A percentile compares a stretch with the other conserved stretches of the same genome.
Evolutionary conservation across 2,797 vertebrate species (phyloP).

Genomic region (Oreochromis grahami): DNA sequence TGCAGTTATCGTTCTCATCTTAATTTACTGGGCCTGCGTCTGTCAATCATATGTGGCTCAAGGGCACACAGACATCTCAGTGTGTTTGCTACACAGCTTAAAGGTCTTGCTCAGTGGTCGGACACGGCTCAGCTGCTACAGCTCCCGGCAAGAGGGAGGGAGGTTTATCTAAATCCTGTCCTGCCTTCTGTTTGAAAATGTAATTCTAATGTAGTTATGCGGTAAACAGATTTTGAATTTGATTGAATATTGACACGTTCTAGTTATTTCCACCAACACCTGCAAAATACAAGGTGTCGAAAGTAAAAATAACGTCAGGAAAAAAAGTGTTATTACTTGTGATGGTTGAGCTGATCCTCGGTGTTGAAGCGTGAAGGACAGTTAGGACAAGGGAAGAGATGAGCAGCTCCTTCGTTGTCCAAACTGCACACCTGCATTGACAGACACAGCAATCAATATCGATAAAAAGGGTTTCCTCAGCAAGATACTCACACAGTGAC

Average conservation of each 20-base stretch:
- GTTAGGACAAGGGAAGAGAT: slow-evolving; percentile 79
- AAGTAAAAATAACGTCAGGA: not conserved
- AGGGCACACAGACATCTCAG: slow-evolving; percentile 48
- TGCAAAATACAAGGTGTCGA: not conserved
- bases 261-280: not conserved
- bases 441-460: not conserved
- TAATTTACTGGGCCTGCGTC: slow-evolving; percentile 57
- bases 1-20: slow-evolving; percentile 51
- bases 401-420: slow-evolving; percentile 54
- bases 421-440: slow-evolving; percentile 42
- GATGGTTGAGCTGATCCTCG: slow-evolving; percentile 76
- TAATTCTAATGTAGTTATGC: slow-evolving; percentile 28
- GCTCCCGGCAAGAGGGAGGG: not conserved
- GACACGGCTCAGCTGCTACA: slow-evolving; percentile 40
- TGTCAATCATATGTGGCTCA: slow-evolving; percentile 65
- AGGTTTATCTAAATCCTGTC: slow-evolving; percentile 52
- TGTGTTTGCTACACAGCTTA: slow-evolving; percentile 41
- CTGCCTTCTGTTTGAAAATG: not conserved
- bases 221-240: slow-evolving; percentile 9
- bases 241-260: not conserved
- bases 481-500: not conserved
- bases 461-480: not conserved
- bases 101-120: slow-evolving; percentile 35
- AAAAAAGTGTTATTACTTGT: slow-evolving; percentile 68
- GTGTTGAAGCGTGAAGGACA: slow-evolving; percentile 87